Evolutionary conservation across 2,797 vertebrate species (phyloP), one percentile per base, ranked within the genome.

Genomic region (Threskiornis aethiopicus): DNA sequence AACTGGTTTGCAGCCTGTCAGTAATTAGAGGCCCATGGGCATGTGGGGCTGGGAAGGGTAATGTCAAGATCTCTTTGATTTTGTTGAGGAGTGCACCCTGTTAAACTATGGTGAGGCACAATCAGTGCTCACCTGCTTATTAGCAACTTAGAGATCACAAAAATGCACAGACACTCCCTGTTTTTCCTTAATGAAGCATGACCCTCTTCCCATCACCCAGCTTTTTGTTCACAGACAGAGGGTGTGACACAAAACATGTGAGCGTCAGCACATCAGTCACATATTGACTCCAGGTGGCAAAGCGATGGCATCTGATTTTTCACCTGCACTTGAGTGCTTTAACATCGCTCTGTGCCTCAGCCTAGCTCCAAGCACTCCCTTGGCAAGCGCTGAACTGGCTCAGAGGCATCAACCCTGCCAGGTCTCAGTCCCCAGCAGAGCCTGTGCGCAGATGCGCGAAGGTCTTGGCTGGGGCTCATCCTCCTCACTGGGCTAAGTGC

Each of bases 281-380:
- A 2, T 4, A 2, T 4, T 20, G 42, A 49, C 39, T 80, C 80
- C 69, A 13, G 18, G 39, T 0, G 0, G 44, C 82, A 72, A 75
- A 72, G 25, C 1, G 2, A 37, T 0, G 0, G 25, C 11, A 24
- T 57, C 58, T 65, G 58, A 57, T 72, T 87, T 87, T 69, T 39
- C 54, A 49, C 29, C 31, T 16, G n/a, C 37, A 11, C 8, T 39
- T 29, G 66, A 20, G 37, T 41, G 41, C 61, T 82, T 41, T 87
- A 47, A 24, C 33, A 31, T 17, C 1, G 6, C 10, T 44, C 18
- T 44, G 28, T 82, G 44, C 41, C 61, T 58, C 81, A 64, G 70
- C 24, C 35, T 54, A 52, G 44, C 65, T 66, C 66, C 1, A 0
- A 78, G 29, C 4, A 6, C 31, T 75, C 12, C 6, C 16, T 31